Base-by-base conservation (phyloP, 2,888 invertebrate species). In the Andrena bicolor region DNA sequence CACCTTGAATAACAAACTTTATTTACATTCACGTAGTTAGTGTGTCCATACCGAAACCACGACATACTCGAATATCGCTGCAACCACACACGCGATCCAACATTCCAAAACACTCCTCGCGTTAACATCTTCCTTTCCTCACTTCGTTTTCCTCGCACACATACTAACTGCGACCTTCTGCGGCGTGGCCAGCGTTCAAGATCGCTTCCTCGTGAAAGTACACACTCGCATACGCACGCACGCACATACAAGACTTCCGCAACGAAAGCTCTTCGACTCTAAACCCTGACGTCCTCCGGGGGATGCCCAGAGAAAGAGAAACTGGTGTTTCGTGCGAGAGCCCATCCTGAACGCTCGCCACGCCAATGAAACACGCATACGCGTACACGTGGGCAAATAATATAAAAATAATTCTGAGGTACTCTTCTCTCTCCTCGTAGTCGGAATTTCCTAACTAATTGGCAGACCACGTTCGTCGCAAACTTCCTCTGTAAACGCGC, bases 1-100 rank as follows among this genome's bases (percentile, higher is more conserved):
- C 84, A 82, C 84, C 83, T 90, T 89, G 88, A 92, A 92, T 92
- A 93, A 92, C 92, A 92, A 93, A 93, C 87, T 92, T 92, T 93
- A 93, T 93, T 93, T 92, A 93, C 92, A 93, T 90, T 89, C 84
- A 88, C 86, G 88, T 91, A 41, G 82, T 87, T 89, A 86, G 87
- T 90, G 89, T 66, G 86, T 90, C 86, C 73, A 89, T 90, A 91
- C 85, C 90, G 90, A 91, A 10, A n/a, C 89, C 89, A 90, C 80
- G 84, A 81, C 81, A 82, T 75, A 81, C 82, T 80, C 80, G 69
- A 58, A 78, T 84, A 87, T 70, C 28, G 65, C 26, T 28, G 41
- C 53, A 26, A 56, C 56, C n/a, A 20, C 16, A 23, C 35, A 32
- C 49, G 41, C 23, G 7, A 26, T 32, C 41, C 53, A 80, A 79